Base-by-base conservation (phyloP, 1,140 invertebrate species). In the Nixonia krombeini region DNA sequence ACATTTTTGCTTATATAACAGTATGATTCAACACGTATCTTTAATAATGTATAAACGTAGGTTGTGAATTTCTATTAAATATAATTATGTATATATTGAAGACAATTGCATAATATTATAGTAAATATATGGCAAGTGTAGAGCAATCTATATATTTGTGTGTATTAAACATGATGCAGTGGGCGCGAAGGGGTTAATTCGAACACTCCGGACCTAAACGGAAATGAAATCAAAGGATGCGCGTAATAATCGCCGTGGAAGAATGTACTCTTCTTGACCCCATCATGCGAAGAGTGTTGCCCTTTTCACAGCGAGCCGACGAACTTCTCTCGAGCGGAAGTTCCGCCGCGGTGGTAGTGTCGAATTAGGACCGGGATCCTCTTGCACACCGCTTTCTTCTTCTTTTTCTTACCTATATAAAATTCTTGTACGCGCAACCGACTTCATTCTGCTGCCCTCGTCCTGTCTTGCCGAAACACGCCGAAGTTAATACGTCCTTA, bases 381-480 rank as follows among this genome's bases (percentile, higher is more conserved):
- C 10, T 26, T n/a, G 23, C 25, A 15, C 7, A 17, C 17, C 29
- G 1, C 51, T 51, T 47, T 52, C 28, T 25, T 10, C 1, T 10
- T 25, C 23, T n/a, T 41, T 41, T 41, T 41, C 10, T 41, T 41
- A 18, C 23, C 46, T 69, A 58, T 44, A 76, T 71, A 52, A 74
- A 76, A 75, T 76, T 68, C 74, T 51, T 71, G 64, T 72, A 66
- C 64, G 67, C 53, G 63, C 74, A 73, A 73, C 56, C 72, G 59
- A 23, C 21, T 21, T 6, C 21, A 6, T 25, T 42, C 58, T 37
- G 65, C 51, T 74, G 70, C 73, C 73, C 64, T 67, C 71, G 62
- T 57, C 57, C 57, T 44, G 38, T 73, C 68, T 56, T 73, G 68
- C 72, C 58, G 56, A 56, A 42, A n/a, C n/a, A n/a, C n/a, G n/a